phyloP scores from a whole-genome alignment of 2,113 vertebrate genomes.

The Dromas ardeola region DNA sequence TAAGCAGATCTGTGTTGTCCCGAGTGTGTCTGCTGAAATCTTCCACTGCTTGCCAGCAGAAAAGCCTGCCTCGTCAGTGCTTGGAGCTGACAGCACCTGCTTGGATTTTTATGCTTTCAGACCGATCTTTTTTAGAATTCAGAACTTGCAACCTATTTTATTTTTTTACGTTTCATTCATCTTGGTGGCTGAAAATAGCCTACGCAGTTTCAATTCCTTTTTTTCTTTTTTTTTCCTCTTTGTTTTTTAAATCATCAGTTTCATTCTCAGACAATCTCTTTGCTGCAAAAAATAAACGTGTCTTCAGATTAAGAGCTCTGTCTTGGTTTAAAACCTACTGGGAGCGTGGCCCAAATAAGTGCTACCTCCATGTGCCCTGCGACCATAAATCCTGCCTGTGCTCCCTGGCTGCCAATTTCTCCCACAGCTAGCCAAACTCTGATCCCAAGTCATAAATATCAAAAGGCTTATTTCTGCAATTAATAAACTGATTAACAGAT shows the following conservation, averaged over 20 bases:
- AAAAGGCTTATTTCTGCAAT: not conserved
- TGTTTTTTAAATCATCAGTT: slow-evolving; percentile 10
- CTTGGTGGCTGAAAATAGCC: slow-evolving; percentile 20
- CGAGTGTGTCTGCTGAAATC: not conserved
- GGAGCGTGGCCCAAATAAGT: not conserved
- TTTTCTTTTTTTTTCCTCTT: not conserved
- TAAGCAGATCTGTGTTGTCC: not conserved
- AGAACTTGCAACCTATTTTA: not conserved
- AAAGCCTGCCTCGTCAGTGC: not conserved
- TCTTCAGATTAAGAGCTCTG: not conserved
- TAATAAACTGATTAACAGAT: not conserved
- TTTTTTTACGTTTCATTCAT: slow-evolving; percentile 47
- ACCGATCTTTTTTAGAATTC: not conserved
- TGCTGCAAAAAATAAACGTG: not conserved
- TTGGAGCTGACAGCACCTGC: slow-evolving; percentile 3
- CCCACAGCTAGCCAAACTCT: not conserved
- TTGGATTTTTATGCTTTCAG: slow-evolving; percentile 14
- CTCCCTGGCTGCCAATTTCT: not conserved
- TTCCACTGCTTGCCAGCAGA: not conserved
- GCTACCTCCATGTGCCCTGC: not conserved
- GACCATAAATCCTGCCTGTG: not conserved
- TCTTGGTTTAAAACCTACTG: not conserved
- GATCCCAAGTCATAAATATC: not conserved
- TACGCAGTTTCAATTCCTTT: not conserved
- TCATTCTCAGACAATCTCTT: not conserved